Evolutionary conservation across 2,797 vertebrate genomes (phyloP).

Genomic region (Ctenosaura bakeri): DNA sequence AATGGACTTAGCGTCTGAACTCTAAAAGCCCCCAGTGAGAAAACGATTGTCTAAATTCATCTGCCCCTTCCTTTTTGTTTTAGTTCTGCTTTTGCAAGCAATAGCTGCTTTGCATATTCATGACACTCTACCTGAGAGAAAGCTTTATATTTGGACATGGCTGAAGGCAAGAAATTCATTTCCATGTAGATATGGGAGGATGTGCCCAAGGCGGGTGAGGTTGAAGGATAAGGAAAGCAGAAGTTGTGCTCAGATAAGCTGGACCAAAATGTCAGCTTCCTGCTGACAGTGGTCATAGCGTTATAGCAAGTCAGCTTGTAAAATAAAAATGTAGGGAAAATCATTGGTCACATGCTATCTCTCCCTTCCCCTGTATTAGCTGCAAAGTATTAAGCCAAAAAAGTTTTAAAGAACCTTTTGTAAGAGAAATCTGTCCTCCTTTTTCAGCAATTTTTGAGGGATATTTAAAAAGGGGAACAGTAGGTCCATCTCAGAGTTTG

Average conservation of each 20-base stretch:
- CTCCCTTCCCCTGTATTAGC: background rate
- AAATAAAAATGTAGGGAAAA: background rate
- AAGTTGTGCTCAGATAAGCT: conserved; percentile 25
- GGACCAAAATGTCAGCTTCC: background rate
- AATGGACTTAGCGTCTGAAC: background rate
- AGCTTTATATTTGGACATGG: background rate
- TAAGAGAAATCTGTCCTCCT: background rate
- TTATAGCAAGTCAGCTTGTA: background rate
- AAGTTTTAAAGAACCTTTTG: background rate
- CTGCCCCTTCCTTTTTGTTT: background rate
- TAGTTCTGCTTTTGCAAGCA: background rate
- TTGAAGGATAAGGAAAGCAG: conserved; percentile 9
- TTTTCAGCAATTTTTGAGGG: background rate
- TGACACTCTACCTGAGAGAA: background rate
- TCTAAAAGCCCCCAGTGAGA: background rate
- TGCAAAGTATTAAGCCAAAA: no score
- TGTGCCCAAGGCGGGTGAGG: background rate
- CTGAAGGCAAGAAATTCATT: background rate
- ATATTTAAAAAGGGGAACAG: no score
- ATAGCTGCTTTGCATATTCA: background rate
- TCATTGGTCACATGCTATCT: background rate
- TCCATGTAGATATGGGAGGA: conserved; percentile 22
- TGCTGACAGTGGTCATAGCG: background rate
- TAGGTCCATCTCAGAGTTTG: background rate
- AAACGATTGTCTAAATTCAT: background rate